A percentile compares a stretch with the other conserved stretches of the same genome.
phyloP scores from a whole-genome alignment of 1,140 invertebrate genomes.

The Eumeta japonica region DNA sequence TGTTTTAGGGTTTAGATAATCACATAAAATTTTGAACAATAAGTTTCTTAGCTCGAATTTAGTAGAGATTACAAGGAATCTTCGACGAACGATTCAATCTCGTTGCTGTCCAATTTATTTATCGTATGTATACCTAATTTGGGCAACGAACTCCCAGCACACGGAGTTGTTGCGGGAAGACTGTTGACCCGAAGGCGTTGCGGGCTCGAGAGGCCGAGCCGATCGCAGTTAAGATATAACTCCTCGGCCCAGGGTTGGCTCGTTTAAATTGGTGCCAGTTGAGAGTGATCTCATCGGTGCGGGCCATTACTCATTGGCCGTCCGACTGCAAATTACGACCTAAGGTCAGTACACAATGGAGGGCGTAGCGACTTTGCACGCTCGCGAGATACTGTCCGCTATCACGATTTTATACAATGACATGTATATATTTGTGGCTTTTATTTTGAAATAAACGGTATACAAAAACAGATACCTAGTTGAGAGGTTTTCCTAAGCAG shows the following conservation, averaged over 20 bases:
- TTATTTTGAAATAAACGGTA: neutral
- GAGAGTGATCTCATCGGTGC: conserved; percentile 39
- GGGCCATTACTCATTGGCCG: conserved; percentile 37
- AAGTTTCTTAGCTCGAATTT: too few species aligned
- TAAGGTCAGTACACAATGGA: conserved; percentile 24
- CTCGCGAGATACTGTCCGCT: too few species aligned
- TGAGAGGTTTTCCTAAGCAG: too few species aligned
- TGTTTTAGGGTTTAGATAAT: too few species aligned
- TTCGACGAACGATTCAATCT: neutral
- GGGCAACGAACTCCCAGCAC: too few species aligned
- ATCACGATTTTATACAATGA: neutral
- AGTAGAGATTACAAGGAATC: too few species aligned
- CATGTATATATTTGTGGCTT: neutral
- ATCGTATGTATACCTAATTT: too few species aligned
- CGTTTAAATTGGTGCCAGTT: conserved; percentile 36
- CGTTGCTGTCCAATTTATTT: too few species aligned
- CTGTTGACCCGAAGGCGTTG: too few species aligned
- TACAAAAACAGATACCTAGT: neutral
- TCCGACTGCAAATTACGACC: conserved; percentile 12
- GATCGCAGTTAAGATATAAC: conserved; percentile 19
- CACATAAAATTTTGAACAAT: too few species aligned
- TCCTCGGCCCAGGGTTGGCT: conserved; percentile 21
- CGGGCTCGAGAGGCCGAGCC: too few species aligned
- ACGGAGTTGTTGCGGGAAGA: too few species aligned
- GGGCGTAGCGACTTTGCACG: conserved; percentile 13